phyloP scores from a whole-genome alignment of 2,113 vertebrate species.

The Oncorhynchus nerka region DNA sequence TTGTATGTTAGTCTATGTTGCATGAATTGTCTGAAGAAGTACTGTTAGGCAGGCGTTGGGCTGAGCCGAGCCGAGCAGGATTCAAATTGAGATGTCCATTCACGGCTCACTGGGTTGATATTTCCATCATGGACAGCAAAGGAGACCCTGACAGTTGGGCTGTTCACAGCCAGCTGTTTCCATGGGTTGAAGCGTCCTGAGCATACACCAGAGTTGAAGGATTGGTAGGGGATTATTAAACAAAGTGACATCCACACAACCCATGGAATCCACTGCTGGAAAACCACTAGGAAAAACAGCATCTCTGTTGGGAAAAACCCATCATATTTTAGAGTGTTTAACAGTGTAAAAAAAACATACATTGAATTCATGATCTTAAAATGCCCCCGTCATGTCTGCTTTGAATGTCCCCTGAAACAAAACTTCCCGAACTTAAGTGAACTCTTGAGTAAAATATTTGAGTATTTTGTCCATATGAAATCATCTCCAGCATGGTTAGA shows the following conservation, averaged over 20 bases:
- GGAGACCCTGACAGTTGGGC: slow-evolving; percentile 78
- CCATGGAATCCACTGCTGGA: slow-evolving; percentile 60
- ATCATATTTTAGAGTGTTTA: slow-evolving; percentile 4
- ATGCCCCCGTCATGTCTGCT: neutral
- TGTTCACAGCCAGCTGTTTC: slow-evolving; percentile 79
- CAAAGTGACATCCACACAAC: slow-evolving; percentile 75
- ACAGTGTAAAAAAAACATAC: neutral
- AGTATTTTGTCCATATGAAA: neutral
- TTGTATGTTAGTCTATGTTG: slow-evolving; percentile 52
- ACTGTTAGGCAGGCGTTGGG: slow-evolving; percentile 25
- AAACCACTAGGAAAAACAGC: slow-evolving; percentile 40
- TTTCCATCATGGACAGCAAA: slow-evolving; percentile 79
- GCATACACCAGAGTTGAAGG: slow-evolving; percentile 72
- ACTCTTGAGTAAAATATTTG: neutral
- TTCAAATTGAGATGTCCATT: slow-evolving; percentile 77
- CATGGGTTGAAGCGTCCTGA: slow-evolving; percentile 71
- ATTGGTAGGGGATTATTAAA: slow-evolving; percentile 78
- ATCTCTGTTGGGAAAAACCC: neutral
- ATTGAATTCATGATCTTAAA: neutral
- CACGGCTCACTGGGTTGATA: slow-evolving; percentile 77
- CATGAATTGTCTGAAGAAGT: slow-evolving; percentile 71
- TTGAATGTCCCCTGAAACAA: neutral
- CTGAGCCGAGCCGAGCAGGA: slow-evolving; percentile 59
- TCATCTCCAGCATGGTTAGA: neutral
- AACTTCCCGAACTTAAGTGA: neutral